Evolutionary conservation across 2,797 vertebrate genomes (phyloP).

Genomic region (Coranthus polyacanthus): DNA sequence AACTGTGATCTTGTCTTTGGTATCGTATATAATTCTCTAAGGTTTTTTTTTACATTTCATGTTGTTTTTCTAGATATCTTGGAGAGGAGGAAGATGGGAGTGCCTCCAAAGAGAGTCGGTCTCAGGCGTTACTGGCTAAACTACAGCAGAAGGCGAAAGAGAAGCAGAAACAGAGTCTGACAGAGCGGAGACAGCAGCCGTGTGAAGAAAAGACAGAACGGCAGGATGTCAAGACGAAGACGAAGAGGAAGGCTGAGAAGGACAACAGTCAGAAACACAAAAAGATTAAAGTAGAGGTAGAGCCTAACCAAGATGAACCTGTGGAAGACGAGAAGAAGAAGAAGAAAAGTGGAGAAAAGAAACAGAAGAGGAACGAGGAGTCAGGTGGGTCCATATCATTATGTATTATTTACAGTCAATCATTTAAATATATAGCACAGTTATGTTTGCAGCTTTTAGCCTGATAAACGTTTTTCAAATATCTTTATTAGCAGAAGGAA

Average conservation of each 20-base stretch:
- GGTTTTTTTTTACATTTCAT: not conserved
- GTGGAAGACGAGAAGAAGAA: conserved; percentile 35
- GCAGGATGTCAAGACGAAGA: not conserved
- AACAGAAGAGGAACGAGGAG: conserved; percentile 34
- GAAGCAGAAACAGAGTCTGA: conserved; percentile 78
- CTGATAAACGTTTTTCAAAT: too few species aligned
- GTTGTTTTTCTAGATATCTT: conserved; percentile 79
- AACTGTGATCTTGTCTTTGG: not conserved
- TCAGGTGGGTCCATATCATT: too few species aligned
- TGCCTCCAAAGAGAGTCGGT: conserved; percentile 64
- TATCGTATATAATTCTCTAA: not conserved
- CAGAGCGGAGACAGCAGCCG: conserved; percentile 3
- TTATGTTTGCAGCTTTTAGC: too few species aligned
- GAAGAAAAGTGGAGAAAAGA: not conserved
- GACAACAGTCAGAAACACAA: not conserved
- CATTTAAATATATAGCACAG: too few species aligned
- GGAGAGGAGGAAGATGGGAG: conserved; percentile 79
- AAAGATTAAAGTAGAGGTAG: conserved; percentile 51
- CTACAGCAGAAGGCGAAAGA: conserved; percentile 87
- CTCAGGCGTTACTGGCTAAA: conserved; percentile 85
- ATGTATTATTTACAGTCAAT: too few species aligned
- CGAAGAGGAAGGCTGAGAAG: conserved; percentile 43
- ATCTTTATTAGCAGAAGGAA: too few species aligned
- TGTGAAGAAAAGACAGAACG: conserved; percentile 6
- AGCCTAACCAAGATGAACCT: not conserved